Percentiles rank a stretch among this genome's conserved stretches.
Conservation (phyloP, 1,140 invertebrate species). For the Pararge aegeria region DNA sequence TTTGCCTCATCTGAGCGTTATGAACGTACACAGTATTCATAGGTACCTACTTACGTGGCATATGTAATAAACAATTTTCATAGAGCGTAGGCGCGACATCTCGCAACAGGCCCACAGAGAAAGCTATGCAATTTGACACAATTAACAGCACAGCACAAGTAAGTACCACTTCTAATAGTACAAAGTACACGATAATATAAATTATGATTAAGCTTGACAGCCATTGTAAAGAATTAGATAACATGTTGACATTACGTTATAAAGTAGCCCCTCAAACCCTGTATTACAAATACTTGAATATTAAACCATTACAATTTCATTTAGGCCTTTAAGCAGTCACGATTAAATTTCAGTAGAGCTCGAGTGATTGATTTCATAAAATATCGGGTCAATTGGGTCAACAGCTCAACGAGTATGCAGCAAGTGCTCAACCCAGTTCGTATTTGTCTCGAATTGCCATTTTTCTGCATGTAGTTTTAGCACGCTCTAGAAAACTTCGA, state of each 20-base stretch:
- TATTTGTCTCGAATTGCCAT: conserved; percentile 3
- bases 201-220: conserved; percentile 30
- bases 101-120: conserved; percentile 25
- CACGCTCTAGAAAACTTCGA: conserved; percentile 3
- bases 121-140: conserved; percentile 33
- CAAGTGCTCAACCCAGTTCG: conserved; percentile 15
- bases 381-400: conserved; percentile 23
- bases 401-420: conserved; percentile 3
- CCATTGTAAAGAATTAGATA: conserved; percentile 22
- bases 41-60: background rate
- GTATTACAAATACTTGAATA: conserved; percentile 3
- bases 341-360: conserved; percentile 17
- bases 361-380: conserved; percentile 13
- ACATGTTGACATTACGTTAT: conserved; percentile 20
- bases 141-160: conserved; percentile 17
- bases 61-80: conserved; percentile 19
- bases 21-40: no score
- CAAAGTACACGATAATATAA: conserved; percentile 20
- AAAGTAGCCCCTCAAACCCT: conserved; percentile 3
- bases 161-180: conserved; percentile 18
- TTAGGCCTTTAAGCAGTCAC: conserved; percentile 6
- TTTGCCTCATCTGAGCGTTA: no score
- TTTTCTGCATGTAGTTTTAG: conserved; percentile 4
- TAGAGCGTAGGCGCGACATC: conserved; percentile 25
- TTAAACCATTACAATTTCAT: conserved; percentile 6